Percentiles rank a stretch among this genome's conserved stretches.
Evolutionary conservation across 2,888 invertebrate genomes (phyloP).

Genomic region (Epistrophella euchroma): DNA sequence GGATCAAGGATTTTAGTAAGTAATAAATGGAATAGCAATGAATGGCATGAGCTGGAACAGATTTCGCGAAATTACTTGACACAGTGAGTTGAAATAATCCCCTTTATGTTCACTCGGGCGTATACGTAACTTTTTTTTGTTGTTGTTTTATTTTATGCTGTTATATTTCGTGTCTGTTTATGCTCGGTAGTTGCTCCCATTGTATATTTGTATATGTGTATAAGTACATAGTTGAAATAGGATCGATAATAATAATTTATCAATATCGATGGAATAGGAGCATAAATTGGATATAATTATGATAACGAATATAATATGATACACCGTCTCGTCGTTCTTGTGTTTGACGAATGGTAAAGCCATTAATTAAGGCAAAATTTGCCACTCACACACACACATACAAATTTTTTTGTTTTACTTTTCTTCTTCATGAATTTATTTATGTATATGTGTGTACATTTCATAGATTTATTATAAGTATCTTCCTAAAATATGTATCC

Average conservation of each 20-base stretch:
- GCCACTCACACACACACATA: neutral
- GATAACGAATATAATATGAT: slow-evolving; percentile 47
- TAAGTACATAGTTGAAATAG: neutral
- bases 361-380: slow-evolving; percentile 49
- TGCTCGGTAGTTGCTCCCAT: neutral
- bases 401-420: neutral
- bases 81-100: slow-evolving; percentile 51
- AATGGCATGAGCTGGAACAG: slow-evolving; percentile 33
- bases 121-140: slow-evolving; percentile 53
- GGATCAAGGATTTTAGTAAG: slow-evolving; percentile 43
- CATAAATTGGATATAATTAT: slow-evolving; percentile 41
- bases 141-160: neutral
- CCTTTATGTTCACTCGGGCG: slow-evolving; percentile 32
- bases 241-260: slow-evolving; percentile 41
- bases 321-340: slow-evolving; percentile 1
- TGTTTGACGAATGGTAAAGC: slow-evolving; percentile 47
- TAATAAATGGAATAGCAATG: slow-evolving; percentile 12
- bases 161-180: neutral
- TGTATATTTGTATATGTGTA: neutral
- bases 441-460: slow-evolving; percentile 15
- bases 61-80: slow-evolving; percentile 48
- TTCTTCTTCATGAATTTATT: neutral
- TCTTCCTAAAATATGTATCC: slow-evolving; percentile 24
- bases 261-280: slow-evolving; percentile 37
- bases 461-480: slow-evolving; percentile 36